Evolutionary conservation across 2,888 invertebrate genomes (phyloP).

Genomic region (Teleiodes luculella): DNA sequence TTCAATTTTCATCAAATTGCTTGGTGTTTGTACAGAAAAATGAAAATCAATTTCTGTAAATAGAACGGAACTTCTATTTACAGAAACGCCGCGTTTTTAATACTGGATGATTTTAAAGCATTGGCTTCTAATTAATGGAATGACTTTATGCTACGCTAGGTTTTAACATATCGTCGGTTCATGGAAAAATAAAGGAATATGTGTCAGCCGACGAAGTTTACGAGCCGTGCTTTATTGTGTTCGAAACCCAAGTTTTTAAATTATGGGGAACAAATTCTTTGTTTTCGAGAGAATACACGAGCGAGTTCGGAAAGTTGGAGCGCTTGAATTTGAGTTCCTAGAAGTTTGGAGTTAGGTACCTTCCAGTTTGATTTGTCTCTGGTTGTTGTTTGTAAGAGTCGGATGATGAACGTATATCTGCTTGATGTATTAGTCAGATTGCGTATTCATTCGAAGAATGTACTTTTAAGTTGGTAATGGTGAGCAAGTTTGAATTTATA

Average conservation of each 20-base stretch:
- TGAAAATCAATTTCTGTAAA: background rate
- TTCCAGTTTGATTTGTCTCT: slow-evolving; percentile 4
- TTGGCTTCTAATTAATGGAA: slow-evolving; percentile 61
- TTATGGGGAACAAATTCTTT: slow-evolving; percentile 51
- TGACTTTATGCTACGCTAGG: slow-evolving; percentile 53
- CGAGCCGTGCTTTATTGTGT: slow-evolving; percentile 58
- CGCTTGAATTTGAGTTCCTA: slow-evolving; percentile 18
- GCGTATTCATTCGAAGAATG: background rate
- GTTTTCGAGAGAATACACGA: slow-evolving; percentile 39
- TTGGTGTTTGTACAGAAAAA: background rate
- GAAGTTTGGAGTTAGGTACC: slow-evolving; percentile 24
- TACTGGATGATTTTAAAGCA: slow-evolving; percentile 19
- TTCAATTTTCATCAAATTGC: background rate
- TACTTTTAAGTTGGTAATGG: too few species aligned
- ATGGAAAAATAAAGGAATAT: slow-evolving; percentile 64
- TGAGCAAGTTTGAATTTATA: too few species aligned
- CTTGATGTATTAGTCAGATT: background rate
- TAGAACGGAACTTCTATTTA: background rate
- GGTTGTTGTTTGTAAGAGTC: background rate
- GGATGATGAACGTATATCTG: background rate
- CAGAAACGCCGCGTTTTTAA: background rate
- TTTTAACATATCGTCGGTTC: slow-evolving; percentile 44
- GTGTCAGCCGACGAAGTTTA: slow-evolving; percentile 54
- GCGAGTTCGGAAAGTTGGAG: slow-evolving; percentile 38
- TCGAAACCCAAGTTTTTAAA: slow-evolving; percentile 41